These are phyloP conservation scores for Fistularia tabacaria DNA, from an alignment of 2,797 vertebrate genomes.

Conservation along the genomic window DNA sequence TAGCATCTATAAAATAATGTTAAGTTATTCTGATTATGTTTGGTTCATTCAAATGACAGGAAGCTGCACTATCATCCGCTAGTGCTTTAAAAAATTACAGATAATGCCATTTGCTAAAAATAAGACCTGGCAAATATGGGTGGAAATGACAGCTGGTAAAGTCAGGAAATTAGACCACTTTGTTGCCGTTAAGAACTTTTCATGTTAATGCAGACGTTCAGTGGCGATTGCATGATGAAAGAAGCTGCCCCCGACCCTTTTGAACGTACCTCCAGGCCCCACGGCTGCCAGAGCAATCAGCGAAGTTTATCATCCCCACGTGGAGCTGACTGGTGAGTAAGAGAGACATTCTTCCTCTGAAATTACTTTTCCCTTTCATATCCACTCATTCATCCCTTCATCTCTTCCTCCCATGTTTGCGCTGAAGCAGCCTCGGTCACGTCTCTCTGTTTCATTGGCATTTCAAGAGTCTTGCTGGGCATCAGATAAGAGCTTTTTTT, in stretches of 20 bases:
- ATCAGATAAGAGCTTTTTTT: slow-evolving; percentile 46
- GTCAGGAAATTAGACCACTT: neutral
- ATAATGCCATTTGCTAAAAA: too few species aligned
- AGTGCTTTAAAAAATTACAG: too few species aligned
- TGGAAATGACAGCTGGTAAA: too few species aligned
- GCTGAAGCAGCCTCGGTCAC: neutral
- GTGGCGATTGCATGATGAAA: neutral
- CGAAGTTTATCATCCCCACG: neutral
- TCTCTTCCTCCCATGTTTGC: neutral
- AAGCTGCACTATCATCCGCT: too few species aligned
- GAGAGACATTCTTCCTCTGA: neutral
- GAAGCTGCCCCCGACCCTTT: neutral
- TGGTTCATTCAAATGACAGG: too few species aligned
- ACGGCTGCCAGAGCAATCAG: neutral
- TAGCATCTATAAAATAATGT: too few species aligned
- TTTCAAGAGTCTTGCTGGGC: slow-evolving; percentile 43
- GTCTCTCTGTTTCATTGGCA: slow-evolving; percentile 7
- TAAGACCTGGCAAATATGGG: too few species aligned
- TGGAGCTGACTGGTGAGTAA: neutral
- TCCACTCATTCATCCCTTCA: neutral
- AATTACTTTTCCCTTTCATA: neutral
- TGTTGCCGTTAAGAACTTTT: neutral
- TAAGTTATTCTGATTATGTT: too few species aligned
- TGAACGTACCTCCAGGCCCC: neutral
- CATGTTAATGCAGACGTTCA: neutral